Conservation (phyloP, 2,888 invertebrate species). For the Drosophila longiperda region DNA sequence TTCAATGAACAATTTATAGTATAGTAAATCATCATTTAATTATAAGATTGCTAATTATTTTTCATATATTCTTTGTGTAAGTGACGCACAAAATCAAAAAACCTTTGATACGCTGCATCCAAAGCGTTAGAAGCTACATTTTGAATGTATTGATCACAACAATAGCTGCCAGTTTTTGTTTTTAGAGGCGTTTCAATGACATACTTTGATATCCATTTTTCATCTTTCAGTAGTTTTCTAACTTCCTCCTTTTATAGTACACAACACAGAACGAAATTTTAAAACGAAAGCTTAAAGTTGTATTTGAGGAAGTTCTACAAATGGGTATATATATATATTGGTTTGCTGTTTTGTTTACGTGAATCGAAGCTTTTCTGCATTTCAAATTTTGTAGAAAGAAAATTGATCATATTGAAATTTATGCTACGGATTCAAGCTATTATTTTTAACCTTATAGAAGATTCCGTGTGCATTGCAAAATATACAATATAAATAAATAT, state of each 20-base stretch:
- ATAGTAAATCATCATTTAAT: too few species aligned
- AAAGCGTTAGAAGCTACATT: background rate
- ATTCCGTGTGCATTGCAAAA: background rate
- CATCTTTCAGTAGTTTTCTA: background rate
- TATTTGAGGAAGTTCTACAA: background rate
- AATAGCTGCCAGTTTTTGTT: background rate
- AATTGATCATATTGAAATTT: background rate
- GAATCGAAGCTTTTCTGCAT: background rate
- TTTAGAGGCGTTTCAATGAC: constrained; percentile 2
- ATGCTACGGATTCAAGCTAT: accelerated
- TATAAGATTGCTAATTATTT: background rate
- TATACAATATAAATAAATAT: background rate
- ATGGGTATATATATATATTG: background rate
- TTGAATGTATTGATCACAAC: background rate
- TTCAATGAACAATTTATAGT: background rate
- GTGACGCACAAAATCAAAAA: background rate
- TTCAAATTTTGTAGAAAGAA: background rate
- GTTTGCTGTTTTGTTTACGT: background rate
- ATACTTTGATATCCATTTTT: constrained; percentile 11
- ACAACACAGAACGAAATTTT: background rate
- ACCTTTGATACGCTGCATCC: background rate
- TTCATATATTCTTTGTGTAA: background rate
- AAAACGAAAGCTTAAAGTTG: background rate
- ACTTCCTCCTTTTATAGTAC: background rate
- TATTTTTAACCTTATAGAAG: background rate